These are phyloP conservation scores for Sympetrum striolatum DNA, from an alignment of 2,888 invertebrate species.

Conservation along the genomic window DNA sequence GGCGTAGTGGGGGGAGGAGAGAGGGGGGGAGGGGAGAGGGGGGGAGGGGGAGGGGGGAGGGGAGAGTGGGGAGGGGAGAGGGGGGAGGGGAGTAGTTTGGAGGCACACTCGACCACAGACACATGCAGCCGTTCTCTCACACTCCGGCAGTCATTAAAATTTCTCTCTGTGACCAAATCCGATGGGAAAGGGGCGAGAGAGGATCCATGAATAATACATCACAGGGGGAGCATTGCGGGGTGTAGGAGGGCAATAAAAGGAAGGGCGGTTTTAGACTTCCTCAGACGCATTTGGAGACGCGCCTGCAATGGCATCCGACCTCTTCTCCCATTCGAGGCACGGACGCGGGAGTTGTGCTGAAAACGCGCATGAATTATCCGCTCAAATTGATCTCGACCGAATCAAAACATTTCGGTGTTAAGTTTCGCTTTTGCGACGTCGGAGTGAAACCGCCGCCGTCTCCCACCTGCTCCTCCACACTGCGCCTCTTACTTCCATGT, in stretches of 20 bases:
- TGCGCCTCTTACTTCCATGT: neutral
- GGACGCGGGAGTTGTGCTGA: neutral
- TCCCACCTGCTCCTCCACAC: neutral
- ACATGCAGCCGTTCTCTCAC: constrained; percentile 9
- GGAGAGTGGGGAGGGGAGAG: neutral
- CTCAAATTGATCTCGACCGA: neutral
- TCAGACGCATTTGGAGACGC: neutral
- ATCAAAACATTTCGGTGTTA: neutral
- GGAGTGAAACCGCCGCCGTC: neutral
- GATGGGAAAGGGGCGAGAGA: neutral
- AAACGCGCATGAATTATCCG: neutral
- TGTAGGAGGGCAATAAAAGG: neutral
- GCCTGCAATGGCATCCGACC: neutral
- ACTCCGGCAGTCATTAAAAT: constrained; percentile 42
- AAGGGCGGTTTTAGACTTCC: neutral
- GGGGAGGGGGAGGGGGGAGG: neutral
- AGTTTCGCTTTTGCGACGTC: neutral
- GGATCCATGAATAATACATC: constrained; percentile 37
- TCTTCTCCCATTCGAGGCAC: neutral
- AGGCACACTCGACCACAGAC: constrained; percentile 19
- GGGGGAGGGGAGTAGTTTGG: neutral
- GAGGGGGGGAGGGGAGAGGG: neutral
- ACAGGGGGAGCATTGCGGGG: constrained; percentile 9
- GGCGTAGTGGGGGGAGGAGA: neutral
- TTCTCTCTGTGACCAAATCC: constrained; percentile 42